Evolutionary conservation across 2,888 invertebrate species (phyloP), one percentile per base, ranked within the genome.

Genomic region (Monopis laevigella): DNA sequence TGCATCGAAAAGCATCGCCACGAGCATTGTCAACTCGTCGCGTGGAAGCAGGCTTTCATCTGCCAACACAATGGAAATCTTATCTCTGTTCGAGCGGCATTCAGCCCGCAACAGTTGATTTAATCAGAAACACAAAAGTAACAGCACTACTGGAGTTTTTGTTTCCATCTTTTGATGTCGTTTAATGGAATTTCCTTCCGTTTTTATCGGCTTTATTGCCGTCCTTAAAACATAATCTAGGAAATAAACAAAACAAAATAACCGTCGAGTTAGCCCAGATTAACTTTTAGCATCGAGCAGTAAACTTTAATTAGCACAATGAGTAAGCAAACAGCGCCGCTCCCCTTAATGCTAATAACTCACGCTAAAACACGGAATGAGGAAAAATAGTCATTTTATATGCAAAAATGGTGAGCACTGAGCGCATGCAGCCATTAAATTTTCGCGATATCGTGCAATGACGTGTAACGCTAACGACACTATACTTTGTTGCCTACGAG

Each of bases 61-160:
- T 48, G 27, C 10, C 50, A 50, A 50, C 58, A 73, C 72, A 73
- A 77, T 74, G 56, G 56, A 28, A 58, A 63, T 69, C 69, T 71
- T 75, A 72, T 73, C 67, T 58, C 29, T 19, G 51, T 49, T 54
- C 53, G 54, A 59, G 60, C 63, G 63, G 64, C 62, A 59, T 63
- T 56, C 62, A 53, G 46, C 50, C 12, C 45, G 54, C 36, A 36
- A 17, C 27, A 19, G 57, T 52, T 64, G 65, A 67, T 69, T 65
- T 64, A 62, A 70, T 66, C 62, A 54, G 52, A 52, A 45, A 45
- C 43, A 26, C 26, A 35, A 42, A 40, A 45, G 43, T 44, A 46
- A 45, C 41, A 19, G 11, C 38, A 39, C 12, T 27, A 34, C 32
- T 32, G 21, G 19, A 43, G 30, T 13, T 39, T 32, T 39, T 43